Percentiles rank a stretch among this genome's conserved stretches.
Conservation (phyloP, 2,797 vertebrate species). For the Enteromius viviparus region DNA sequence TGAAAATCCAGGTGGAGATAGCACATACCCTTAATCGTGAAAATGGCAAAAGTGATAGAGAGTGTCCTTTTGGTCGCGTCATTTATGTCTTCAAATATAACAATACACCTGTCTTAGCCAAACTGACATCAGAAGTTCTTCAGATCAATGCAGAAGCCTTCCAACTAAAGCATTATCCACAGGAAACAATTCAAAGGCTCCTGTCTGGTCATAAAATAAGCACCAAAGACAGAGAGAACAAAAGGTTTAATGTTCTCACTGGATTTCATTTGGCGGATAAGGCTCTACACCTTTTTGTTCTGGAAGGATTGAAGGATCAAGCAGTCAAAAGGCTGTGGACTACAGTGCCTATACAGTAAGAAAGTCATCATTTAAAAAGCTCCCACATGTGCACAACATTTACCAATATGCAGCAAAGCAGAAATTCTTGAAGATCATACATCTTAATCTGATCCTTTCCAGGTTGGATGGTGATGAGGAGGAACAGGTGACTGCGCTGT, state of each 20-base stretch:
- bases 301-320: slow-evolving; percentile 83
- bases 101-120: slow-evolving; percentile 62
- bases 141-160: slow-evolving; percentile 78
- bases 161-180: slow-evolving; percentile 62
- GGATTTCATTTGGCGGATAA: slow-evolving; percentile 85
- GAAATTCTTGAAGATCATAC: slow-evolving; percentile 55
- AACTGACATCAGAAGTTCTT: slow-evolving; percentile 75
- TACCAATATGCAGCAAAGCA: slow-evolving; percentile 36
- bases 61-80: slow-evolving; percentile 74
- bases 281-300: slow-evolving; percentile 77
- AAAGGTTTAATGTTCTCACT: slow-evolving; percentile 79
- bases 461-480: slow-evolving; percentile 66
- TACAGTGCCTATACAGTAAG: slow-evolving; percentile 77
- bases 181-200: slow-evolving; percentile 57
- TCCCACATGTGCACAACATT: slow-evolving; percentile 5
- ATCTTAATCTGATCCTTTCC: slow-evolving; percentile 63
- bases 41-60: neutral
- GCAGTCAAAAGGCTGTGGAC: slow-evolving; percentile 82
- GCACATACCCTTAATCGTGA: slow-evolving; percentile 65
- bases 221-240: slow-evolving; percentile 61
- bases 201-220: slow-evolving; percentile 70
- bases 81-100: slow-evolving; percentile 75
- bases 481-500: slow-evolving; percentile 75
- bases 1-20: slow-evolving; percentile 82
- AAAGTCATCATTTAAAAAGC: slow-evolving; percentile 30